Conservation (phyloP, 2,888 invertebrate species). For the Epinotia demarniana region DNA sequence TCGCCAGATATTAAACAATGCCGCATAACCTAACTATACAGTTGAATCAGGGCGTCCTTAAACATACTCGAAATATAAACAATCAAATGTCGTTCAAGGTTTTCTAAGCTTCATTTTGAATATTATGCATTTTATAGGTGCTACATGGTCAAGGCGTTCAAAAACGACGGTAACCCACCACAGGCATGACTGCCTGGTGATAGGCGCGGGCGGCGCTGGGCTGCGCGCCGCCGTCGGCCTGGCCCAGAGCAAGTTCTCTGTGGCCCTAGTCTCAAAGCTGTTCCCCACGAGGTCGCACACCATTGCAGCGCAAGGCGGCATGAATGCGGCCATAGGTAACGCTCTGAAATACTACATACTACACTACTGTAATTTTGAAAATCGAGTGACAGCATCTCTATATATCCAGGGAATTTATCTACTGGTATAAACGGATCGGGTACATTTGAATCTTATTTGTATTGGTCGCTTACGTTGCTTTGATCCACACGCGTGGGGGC, state of each 20-base stretch:
- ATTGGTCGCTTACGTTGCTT: too few species aligned
- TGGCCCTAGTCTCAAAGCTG: conserved; percentile 97
- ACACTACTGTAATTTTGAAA: too few species aligned
- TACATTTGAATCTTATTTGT: too few species aligned
- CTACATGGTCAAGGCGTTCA: neutral
- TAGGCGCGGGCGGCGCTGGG: conserved; percentile 98
- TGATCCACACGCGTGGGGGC: too few species aligned
- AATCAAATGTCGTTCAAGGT: neutral
- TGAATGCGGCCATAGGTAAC: conserved; percentile 96
- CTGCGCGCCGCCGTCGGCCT: conserved; percentile 97
- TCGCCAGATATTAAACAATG: too few species aligned
- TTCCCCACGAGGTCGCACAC: conserved; percentile 99
- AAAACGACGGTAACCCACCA: conserved; percentile 92
- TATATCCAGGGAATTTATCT: too few species aligned
- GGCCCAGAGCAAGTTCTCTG: conserved; percentile 96
- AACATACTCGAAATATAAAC: too few species aligned
- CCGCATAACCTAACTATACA: too few species aligned
- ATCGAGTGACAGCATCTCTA: too few species aligned
- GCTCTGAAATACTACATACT: too few species aligned
- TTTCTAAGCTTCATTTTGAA: neutral
- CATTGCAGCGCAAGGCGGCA: conserved; percentile 99
- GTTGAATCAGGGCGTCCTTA: too few species aligned
- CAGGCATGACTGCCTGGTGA: conserved; percentile 96
- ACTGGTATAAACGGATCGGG: too few species aligned
- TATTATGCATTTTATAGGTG: neutral